A percentile compares a stretch with the other conserved stretches of the same genome.
phyloP scores from a whole-genome alignment of 2,113 vertebrate species.

The Xenopus laevis region DNA sequence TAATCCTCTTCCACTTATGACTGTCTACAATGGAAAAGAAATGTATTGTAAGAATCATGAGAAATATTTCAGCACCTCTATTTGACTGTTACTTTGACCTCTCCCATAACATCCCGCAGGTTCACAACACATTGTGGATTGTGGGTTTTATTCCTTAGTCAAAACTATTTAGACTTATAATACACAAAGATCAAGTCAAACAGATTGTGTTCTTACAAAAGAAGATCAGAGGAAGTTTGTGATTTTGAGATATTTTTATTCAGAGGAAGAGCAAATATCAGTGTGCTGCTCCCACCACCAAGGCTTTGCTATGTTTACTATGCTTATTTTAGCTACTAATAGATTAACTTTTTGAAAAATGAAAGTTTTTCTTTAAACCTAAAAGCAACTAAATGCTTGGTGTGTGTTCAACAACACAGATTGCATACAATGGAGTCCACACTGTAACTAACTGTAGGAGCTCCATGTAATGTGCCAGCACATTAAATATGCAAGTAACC shows the following conservation, averaged over 20 bases:
- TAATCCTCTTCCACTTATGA: conserved; percentile 17
- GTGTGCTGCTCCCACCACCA: conserved; percentile 3
- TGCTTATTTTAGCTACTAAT: conserved; percentile 12
- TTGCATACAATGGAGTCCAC: too few relatives aligned
- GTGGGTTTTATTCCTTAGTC: neutral
- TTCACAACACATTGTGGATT: too few relatives aligned
- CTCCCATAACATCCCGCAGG: neutral
- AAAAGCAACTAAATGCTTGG: neutral
- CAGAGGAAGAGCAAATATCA: conserved; percentile 3
- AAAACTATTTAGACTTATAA: neutral
- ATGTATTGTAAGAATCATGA: conserved; percentile 17
- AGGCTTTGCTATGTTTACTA: neutral
- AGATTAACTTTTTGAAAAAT: conserved; percentile 10
- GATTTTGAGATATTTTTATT: neutral
- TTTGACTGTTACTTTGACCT: conserved; percentile 1
- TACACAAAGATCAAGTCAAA: neutral
- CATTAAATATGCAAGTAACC: too few relatives aligned
- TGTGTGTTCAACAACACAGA: conserved; percentile 2
- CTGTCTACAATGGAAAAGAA: conserved; percentile 18
- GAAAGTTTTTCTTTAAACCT: conserved; percentile 2
- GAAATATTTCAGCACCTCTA: conserved; percentile 18
- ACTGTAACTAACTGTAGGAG: too few relatives aligned
- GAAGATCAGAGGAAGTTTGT: neutral
- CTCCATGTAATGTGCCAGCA: too few relatives aligned
- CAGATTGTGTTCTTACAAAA: neutral